Evolutionary conservation across 2,113 vertebrate species (phyloP), one percentile per base, ranked within the genome.

Genomic region (Percina caprodes): DNA sequence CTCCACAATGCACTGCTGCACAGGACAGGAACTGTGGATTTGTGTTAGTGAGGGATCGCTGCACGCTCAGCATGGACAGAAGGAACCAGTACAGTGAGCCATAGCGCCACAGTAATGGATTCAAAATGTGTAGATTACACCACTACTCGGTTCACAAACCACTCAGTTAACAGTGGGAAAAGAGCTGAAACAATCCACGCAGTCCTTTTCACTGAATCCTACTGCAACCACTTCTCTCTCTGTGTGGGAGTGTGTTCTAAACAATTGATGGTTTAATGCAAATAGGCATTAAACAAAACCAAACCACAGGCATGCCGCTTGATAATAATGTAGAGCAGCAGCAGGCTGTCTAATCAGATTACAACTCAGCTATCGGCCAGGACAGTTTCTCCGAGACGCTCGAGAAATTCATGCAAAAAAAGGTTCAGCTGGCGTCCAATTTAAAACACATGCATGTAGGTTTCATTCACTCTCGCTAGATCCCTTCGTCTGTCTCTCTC

Each of bases 371-470:
- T 35, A 45, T 68, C 10, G 13, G 49, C 23, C 10, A 62, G 39
- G 80, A 74, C 60, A 18, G 19, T 62, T 24, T 30, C 24, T 51
- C 39, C 77, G 16, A 61, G 33, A 42, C 14, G 4, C 39, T 30
- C 0, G 0, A 60, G 67, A 80, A 30, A 56, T 30, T 26, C 67
- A 51, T 42, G 39, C 10, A 42, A 42, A 33, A 33, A 42, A 11
- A 42, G 39, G 61, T n/a, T 61, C 21, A 59, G 49, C 69, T 46
- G 45, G 23, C 55, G 45, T 56, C 59, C 66, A 69, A 83, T 79
- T 39, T 30, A 54, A 81, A 88, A 59, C 74, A 63, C 79, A 79
- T 56, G 74, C 51, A 54, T 69, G 77, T 33, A 8, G 48, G 42
- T 69, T 60, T 21, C 59, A 11, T 48, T 10, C 60, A 1, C 48